Base-by-base conservation (phyloP, 2,797 vertebrate genomes). In the Corythornis leucogaster region DNA sequence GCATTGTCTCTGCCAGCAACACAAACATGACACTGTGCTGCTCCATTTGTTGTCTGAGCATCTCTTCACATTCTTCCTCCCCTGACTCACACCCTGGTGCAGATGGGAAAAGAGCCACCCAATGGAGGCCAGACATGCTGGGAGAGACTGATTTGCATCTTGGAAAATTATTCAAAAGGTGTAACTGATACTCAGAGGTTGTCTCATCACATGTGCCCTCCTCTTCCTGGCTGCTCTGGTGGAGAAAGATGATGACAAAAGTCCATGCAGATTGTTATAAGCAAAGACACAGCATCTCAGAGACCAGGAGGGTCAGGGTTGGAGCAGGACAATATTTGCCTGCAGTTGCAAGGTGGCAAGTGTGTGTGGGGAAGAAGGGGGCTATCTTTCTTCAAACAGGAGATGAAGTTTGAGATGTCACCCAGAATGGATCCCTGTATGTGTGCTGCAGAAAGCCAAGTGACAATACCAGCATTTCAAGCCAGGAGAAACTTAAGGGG, bases 21-120 rank as follows among this genome's bases (percentile, higher is more conserved):
- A 31, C 50, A 54, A 48, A 33, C 17, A 3, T 48, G 68, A 85
- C 71, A 5, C 12, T n/a, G 61, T 90, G 71, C 58, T 82, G 92
- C 90, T 80, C 50, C 31, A 6, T 68, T 93, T 94, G 73, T 92
- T 69, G 61, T 51, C 26, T 24, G 64, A 91, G 40, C 58, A 61
- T 93, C 69, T 89, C 79, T 73, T 93, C 4, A 28, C 71, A 21
- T 90, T 90, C 85, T 80, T 91, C 78, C 38, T 92, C 71, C 48
- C 50, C 71, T 96, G 83, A 95, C 88, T 96, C 81, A 86, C 87
- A 80, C 64, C 62, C 90, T 69, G 83, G 89, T 80, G 57, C 58
- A 26, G 40, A 18, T 3, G 38, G 78, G 83, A 91, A 71, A 89
- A 74, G 14, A 87, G 81, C 78, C 80, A 90, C 73, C 78, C 43